Percentiles rank a stretch among this genome's conserved stretches.
These are phyloP conservation scores for Neolamprologus cancellatus DNA, from an alignment of 2,113 vertebrate genomes.

Conservation along the genomic window DNA sequence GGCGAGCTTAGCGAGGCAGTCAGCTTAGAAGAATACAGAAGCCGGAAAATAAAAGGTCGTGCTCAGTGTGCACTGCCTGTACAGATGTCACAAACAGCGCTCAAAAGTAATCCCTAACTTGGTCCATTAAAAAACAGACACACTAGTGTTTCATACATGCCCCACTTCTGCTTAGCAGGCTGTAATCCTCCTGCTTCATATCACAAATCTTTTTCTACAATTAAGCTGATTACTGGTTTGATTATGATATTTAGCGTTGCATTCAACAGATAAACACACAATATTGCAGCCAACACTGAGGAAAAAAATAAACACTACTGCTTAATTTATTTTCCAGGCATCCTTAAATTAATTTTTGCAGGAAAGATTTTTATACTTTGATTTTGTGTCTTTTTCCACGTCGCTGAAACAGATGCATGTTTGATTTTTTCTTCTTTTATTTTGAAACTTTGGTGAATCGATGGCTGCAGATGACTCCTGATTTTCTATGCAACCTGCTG, in stretches of 20 bases:
- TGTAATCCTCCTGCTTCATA: slow-evolving; percentile 26
- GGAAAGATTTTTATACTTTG: not conserved
- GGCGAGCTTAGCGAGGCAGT: slow-evolving; percentile 24
- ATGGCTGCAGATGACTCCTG: not conserved
- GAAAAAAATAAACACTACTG: not conserved
- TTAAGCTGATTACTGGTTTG: slow-evolving; percentile 39
- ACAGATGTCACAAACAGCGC: slow-evolving; percentile 49
- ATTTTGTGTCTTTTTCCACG: not conserved
- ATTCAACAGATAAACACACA: not conserved
- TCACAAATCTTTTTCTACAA: not conserved
- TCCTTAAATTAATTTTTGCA: not conserved
- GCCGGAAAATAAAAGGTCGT: slow-evolving; percentile 40
- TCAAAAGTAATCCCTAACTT: slow-evolving; percentile 51
- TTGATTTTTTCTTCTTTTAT: accelerated
- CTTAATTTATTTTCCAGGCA: not conserved
- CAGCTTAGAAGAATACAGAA: slow-evolving; percentile 33
- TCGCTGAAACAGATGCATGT: not conserved
- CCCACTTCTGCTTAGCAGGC: slow-evolving; percentile 44
- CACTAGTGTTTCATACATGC: slow-evolving; percentile 10
- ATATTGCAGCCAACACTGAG: not conserved
- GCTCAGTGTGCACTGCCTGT: not conserved
- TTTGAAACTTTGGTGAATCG: not conserved
- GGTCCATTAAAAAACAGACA: slow-evolving; percentile 10
- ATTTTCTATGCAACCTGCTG: not conserved
- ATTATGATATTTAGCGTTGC: not conserved